phyloP scores from a whole-genome alignment of 2,113 vertebrate species.

The Apeltes quadracus region DNA sequence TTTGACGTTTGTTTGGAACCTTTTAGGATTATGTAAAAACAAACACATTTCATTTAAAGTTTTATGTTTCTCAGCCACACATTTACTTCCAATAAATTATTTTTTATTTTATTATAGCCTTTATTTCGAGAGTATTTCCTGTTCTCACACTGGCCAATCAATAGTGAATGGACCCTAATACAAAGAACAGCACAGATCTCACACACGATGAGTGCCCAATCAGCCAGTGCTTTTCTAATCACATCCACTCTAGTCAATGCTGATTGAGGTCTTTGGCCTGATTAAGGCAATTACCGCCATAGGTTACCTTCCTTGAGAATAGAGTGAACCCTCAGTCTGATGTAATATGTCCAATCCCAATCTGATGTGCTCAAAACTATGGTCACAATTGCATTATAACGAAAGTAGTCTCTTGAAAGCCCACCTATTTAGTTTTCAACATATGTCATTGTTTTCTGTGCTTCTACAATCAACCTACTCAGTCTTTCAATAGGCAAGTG shows the following conservation, averaged over 20 bases:
- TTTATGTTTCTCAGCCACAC: background rate
- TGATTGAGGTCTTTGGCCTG: conserved; percentile 29
- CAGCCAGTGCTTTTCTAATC: conserved; percentile 57
- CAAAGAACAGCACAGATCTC: conserved; percentile 49
- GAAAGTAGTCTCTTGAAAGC: background rate
- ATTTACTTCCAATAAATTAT: background rate
- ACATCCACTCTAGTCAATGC: conserved; percentile 47
- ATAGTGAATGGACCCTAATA: conserved; percentile 59
- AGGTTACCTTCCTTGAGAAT: background rate
- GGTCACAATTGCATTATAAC: conserved; percentile 8
- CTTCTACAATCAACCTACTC: conserved; percentile 26
- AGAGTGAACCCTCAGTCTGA: background rate
- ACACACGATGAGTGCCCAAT: conserved; percentile 55
- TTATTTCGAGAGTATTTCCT: conserved; percentile 51
- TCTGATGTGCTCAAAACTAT: conserved; percentile 6
- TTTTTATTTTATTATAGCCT: conserved; percentile 11
- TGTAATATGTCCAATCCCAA: background rate
- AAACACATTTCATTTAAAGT: background rate
- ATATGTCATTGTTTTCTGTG: conserved; percentile 13
- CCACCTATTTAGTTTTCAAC: conserved; percentile 24
- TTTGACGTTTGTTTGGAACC: background rate
- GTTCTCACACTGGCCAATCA: conserved; percentile 41
- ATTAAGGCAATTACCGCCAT: conserved; percentile 43
- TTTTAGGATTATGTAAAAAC: background rate
- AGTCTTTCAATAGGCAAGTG: conserved; percentile 31